Evolutionary conservation across 2,113 vertebrate genomes (phyloP).

Genomic region (Rynchops niger): DNA sequence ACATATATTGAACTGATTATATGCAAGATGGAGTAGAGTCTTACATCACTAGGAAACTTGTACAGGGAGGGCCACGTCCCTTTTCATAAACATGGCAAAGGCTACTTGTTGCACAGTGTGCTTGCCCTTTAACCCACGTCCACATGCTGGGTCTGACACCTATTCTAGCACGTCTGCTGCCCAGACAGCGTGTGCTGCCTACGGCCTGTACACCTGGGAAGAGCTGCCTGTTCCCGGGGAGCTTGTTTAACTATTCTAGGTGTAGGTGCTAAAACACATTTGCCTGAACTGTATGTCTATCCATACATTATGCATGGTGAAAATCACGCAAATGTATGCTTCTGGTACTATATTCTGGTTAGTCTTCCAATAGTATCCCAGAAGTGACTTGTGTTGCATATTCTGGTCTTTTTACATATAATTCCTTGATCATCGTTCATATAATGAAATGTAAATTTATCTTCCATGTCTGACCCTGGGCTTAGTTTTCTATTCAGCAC

Average conservation of each 20-base stretch:
- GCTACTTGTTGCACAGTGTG: not conserved
- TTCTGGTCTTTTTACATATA: not conserved
- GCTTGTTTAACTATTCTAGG: not conserved
- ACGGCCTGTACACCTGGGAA: fast-evolving
- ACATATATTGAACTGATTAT: not conserved
- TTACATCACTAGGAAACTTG: not conserved
- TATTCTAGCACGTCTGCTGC: not conserved
- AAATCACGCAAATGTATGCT: not conserved
- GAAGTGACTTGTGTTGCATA: not conserved
- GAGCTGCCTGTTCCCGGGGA: not conserved
- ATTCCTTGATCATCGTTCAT: not conserved
- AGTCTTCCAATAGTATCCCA: not conserved
- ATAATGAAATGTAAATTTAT: not conserved
- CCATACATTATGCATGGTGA: not conserved
- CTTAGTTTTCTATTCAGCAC: not conserved
- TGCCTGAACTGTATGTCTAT: not conserved
- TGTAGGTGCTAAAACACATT: not conserved
- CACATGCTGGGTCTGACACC: not conserved
- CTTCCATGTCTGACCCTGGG: not conserved
- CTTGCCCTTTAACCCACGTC: not conserved
- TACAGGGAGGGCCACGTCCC: not conserved
- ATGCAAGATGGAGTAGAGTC: not conserved
- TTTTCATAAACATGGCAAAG: not conserved
- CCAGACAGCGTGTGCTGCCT: not conserved
- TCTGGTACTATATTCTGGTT: not conserved